Base-by-base conservation (phyloP, 2,888 invertebrate genomes). In the Sinopyrophorus schimmeli region DNA sequence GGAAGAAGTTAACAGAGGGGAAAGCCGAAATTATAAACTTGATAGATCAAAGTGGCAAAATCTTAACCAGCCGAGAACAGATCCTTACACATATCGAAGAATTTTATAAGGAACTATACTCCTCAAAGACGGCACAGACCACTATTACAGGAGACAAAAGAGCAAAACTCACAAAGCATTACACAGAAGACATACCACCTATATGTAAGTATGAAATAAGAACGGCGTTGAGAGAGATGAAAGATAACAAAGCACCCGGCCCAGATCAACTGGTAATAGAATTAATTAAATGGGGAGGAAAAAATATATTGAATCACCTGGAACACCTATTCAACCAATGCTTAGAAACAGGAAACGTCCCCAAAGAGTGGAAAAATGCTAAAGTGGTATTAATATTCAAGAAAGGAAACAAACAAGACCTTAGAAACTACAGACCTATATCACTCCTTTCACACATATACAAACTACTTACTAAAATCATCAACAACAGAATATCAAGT, bases 351-450 rank as follows among this genome's bases (percentile, higher is more conserved):
- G 37, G 9, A 15, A 37, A 37, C 23, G 24, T 11, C 14, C 26
- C 16, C 3, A 11, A 11, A 26, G 10, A 23, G n/a, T 37, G 23
- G 37, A 23, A 37, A 21, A 10, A 35, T 14, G 35, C 35, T 3
- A 5, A 10, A 35, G 23, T 35, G 7, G 21, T 35, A 5, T 10
- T 35, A 15, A 21, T 35, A 5, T 15, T 12, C 10, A 35, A 23
- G 11, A 35, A 35, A 35, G 35, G 23, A 6, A 35, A 15, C 14
- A 35, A 12, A 10, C n/a, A 15, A 2, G 11, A 37, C 37, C 7
- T 37, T 15, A 26, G 24, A 26, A 37, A 24, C 37, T 37, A 37
- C 10, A 23, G 15, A n/a, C 18, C 27, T 3, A 39, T 39, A n/a
- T 27, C 27, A 9, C 27, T 39, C 2, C 6, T 39, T 5, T 39